Conservation (phyloP, 2,113 vertebrate species). For the Ceuthmochares aereus region DNA sequence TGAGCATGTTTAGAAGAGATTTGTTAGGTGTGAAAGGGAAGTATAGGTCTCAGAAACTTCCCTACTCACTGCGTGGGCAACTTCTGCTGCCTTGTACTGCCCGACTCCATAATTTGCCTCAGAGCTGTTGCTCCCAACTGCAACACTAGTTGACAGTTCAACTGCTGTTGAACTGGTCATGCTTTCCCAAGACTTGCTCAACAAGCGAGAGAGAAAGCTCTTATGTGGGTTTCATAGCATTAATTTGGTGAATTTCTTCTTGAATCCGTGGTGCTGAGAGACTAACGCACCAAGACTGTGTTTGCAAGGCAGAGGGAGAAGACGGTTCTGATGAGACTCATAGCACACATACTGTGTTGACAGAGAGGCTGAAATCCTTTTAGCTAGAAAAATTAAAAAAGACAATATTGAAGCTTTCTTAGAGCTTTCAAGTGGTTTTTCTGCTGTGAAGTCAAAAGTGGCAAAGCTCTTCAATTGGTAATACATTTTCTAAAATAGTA, state of each 20-base stretch:
- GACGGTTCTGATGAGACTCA: neutral
- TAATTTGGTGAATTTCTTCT: neutral
- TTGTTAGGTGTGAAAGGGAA: neutral
- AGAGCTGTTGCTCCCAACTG: neutral
- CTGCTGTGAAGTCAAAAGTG: neutral
- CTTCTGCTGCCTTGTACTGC: fast-evolving
- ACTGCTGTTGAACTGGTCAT: neutral
- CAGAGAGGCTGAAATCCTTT: neutral
- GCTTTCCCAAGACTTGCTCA: neutral
- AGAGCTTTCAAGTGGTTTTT: neutral
- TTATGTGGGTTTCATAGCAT: fast-evolving
- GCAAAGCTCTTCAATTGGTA: neutral
- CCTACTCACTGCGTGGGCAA: neutral
- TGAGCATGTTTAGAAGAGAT: neutral
- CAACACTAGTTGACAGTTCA: no score
- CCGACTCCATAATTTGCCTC: fast-evolving
- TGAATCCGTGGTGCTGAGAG: neutral
- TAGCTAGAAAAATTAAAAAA: neutral
- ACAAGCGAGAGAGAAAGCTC: neutral
- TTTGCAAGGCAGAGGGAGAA: no score
- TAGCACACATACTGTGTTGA: fast-evolving
- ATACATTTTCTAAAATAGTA: neutral
- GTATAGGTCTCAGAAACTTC: neutral
- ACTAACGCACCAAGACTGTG: fast-evolving
- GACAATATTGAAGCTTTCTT: neutral